Base-by-base conservation (phyloP, 2,113 vertebrate genomes). In the Dromaius novaehollandiae region DNA sequence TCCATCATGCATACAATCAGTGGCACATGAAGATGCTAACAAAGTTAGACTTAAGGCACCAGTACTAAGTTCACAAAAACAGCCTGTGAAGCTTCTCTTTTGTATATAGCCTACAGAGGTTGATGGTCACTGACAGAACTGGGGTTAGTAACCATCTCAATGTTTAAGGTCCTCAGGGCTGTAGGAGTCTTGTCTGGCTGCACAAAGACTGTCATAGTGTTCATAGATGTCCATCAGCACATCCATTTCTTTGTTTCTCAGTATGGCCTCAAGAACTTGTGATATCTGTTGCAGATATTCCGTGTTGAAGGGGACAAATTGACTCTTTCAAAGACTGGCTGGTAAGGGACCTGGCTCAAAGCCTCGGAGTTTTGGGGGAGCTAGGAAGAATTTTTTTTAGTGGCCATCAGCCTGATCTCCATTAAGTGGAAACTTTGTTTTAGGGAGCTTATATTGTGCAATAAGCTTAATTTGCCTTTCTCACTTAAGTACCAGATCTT, bases 381-480 rank as follows among this genome's bases (percentile, higher is more conserved):
- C 61, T 90, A 90, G 1, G 38, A 89, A 84, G 34, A 65, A 46
- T 58, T 89, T 88, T 86, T 81, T 36, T 79, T 56, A 60, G 61
- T 79, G n/a, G 60, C 69, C 46, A 93, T 90, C 68, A 84, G 77
- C 76, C 38, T 86, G 50, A 71, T 90, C 74, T 7, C 50, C 78
- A 40, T 88, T 93, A 86, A 77, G 50, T 83, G n/a, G 64, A 83
- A 90, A 18, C 14, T 48, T 61, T 86, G 0, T 84, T 87, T 89
- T 55, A 81, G 60, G 69, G 56, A 87, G 36, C 68, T 88, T 78
- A 36, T 56, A 42, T 86, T 88, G 73, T 83, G 63, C 76, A 83
- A 19, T 91, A 69, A 78, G 91, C 82, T 94, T 75, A 91, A 3
- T 26, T 95, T 68, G 42, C 50, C 48, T 91, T 96, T 95, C 76